Evolutionary conservation across 2,797 vertebrate genomes (phyloP), one percentile per base, ranked within the genome.

Genomic region (Pagetopsis macropterus): DNA sequence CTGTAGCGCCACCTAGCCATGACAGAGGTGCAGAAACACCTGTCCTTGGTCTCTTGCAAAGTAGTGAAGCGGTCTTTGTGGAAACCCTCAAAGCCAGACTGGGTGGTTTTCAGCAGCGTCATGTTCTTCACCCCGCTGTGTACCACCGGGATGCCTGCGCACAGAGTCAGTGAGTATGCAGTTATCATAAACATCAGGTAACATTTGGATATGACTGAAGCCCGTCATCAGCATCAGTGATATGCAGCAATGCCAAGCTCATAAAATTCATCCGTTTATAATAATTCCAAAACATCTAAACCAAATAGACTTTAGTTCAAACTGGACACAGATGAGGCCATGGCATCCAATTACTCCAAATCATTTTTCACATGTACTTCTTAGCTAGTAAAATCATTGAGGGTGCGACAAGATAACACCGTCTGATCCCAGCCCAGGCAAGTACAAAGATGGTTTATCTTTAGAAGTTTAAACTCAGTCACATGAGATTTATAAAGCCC

Each of bases 31-130:
- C 97, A 97, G 65, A 99, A 96, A 89, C 95, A 95, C 57, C 98
- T 93, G 87, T 99, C 98, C 2, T 92, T 95, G 81, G 91, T 90
- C 0, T 97, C 97, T 2, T 95, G 92, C 78, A 99, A 94, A 0
- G 97, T 99, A 11, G 97, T 99, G 74, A 97, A 96, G 68, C 93
- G 94, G 68, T 97, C 96, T 79, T 88, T 94, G 40, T 92, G 81
- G 85, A 99, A 99, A 9, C 96, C 96, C 85, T 95, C 95, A 70
- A 99, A 99, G 71, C 98, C 97, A 48, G 97, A 98, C 90, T 97
- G 95, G 0, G 97, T 98, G 9, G 98, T 97, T 92, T 99, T 99
- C 86, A 99, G 92, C 64, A 99, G 89, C 67, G 94, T 97, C 91
- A 99, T 95, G 82, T 97, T 93, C 88, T 95, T 97, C 67, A 99